These are phyloP conservation scores for Drosophila falleni DNA, from an alignment of 2,888 invertebrate genomes.

Conservation along the genomic window DNA sequence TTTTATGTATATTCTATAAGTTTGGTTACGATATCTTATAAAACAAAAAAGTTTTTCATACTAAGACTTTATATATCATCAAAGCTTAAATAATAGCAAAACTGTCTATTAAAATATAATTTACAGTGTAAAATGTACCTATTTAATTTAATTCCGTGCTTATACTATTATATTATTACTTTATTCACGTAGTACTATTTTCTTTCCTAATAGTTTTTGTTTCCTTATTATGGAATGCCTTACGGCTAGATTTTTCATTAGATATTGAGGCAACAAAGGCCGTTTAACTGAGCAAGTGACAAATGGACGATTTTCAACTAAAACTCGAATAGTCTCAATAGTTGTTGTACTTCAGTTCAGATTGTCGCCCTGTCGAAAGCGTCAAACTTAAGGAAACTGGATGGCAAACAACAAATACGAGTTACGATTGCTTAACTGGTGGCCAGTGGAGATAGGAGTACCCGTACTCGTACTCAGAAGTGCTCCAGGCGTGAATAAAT, in stretches of 20 bases:
- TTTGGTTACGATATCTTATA: too few species aligned
- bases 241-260: constrained; percentile 1
- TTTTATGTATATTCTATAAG: too few species aligned
- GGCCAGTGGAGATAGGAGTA: constrained; percentile 22
- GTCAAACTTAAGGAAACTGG: constrained; percentile 66
- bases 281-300: constrained; percentile 66
- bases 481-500: constrained; percentile 79
- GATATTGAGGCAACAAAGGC: constrained; percentile 28
- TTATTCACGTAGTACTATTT: not conserved
- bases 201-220: too few species aligned
- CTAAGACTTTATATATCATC: too few species aligned
- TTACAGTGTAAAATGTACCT: too few species aligned
- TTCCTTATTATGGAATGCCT: not conserved
- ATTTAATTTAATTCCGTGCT: not conserved
- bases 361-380: constrained; percentile 73
- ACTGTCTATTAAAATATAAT: too few species aligned
- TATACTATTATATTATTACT: not conserved
- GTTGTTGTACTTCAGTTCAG: constrained; percentile 36
- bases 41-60: too few species aligned
- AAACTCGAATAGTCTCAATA: not conserved
- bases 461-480: constrained; percentile 47
- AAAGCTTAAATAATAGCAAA: too few species aligned
- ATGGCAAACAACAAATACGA: constrained; percentile 61
- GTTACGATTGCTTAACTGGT: constrained; percentile 9
- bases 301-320: constrained; percentile 48